Conservation (phyloP, 2,797 vertebrate genomes). For the Mareca strepera region DNA sequence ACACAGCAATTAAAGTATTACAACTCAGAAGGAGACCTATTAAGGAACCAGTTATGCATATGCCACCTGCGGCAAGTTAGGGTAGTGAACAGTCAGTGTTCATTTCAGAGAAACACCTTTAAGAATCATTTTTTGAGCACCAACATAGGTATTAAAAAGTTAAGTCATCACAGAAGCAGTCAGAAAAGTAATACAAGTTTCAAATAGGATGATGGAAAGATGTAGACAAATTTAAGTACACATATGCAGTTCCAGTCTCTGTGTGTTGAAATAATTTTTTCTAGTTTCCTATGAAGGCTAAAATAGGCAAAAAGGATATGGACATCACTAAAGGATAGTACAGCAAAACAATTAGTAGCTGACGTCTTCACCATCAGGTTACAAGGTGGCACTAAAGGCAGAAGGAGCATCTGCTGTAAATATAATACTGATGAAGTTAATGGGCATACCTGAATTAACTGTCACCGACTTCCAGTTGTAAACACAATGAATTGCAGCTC, state of each 20-base stretch:
- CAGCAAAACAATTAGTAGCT: not conserved
- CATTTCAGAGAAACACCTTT: not conserved
- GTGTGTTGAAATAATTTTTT: not conserved
- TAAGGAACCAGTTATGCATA: not conserved
- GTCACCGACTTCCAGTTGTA: not conserved
- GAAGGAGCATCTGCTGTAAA: not conserved
- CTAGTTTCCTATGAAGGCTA: not conserved
- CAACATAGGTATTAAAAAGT: not conserved
- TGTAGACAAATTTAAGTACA: not conserved
- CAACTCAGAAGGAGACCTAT: not conserved
- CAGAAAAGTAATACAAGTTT: not conserved
- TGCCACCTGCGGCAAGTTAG: not conserved
- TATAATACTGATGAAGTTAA: not conserved
- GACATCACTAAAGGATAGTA: not conserved
- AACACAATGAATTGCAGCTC: not conserved
- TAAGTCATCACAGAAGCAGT: not conserved
- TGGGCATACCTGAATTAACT: not conserved
- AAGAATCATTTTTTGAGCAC: slow-evolving; percentile 1
- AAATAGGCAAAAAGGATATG: not conserved
- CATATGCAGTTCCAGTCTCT: not conserved
- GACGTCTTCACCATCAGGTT: not conserved
- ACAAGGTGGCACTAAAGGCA: not conserved
- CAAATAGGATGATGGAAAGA: not conserved
- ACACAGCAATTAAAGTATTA: not conserved
- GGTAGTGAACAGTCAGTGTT: not conserved